A percentile compares a stretch with the other conserved stretches of the same genome.
Evolutionary conservation across 1,140 invertebrate genomes (phyloP).

Genomic region (Phocides pigmalion): DNA sequence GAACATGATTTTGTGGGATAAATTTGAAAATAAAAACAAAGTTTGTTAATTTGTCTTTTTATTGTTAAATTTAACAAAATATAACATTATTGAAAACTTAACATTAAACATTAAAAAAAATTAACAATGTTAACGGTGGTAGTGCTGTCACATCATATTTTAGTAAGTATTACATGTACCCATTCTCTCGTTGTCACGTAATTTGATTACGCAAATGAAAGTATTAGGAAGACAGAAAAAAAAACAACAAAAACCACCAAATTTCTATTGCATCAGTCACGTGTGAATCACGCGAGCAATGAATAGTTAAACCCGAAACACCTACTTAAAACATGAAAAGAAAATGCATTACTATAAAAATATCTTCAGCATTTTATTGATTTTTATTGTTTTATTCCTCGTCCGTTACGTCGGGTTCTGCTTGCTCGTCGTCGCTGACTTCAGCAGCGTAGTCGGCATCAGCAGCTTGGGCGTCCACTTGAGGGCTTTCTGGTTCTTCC

Average conservation of each 20-base stretch:
- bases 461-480: constrained; percentile 46
- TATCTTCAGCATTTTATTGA: constrained; percentile 36
- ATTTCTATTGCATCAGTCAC: constrained; percentile 62
- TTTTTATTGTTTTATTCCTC: constrained; percentile 68
- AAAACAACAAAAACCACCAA: constrained; percentile 39
- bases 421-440: constrained; percentile 74
- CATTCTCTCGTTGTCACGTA: constrained; percentile 60
- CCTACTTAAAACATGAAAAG: constrained; percentile 34
- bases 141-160: constrained; percentile 42
- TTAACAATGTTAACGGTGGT: constrained; percentile 66
- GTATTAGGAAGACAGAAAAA: constrained; percentile 38
- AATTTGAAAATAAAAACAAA: neutral
- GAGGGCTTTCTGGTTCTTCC: constrained; percentile 73
- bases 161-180: constrained; percentile 39
- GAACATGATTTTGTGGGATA: no score
- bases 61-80: constrained; percentile 81
- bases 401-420: constrained; percentile 80
- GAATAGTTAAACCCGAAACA: constrained; percentile 43
- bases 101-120: constrained; percentile 57
- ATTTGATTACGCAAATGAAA: constrained; percentile 74
- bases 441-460: constrained; percentile 61
- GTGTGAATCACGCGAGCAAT: constrained; percentile 54
- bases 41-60: constrained; percentile 74
- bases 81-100: constrained; percentile 75
- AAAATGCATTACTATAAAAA: constrained; percentile 46